Evolutionary conservation across 1,140 invertebrate genomes (phyloP).

Genomic region (Trinorchestia longiramus): DNA sequence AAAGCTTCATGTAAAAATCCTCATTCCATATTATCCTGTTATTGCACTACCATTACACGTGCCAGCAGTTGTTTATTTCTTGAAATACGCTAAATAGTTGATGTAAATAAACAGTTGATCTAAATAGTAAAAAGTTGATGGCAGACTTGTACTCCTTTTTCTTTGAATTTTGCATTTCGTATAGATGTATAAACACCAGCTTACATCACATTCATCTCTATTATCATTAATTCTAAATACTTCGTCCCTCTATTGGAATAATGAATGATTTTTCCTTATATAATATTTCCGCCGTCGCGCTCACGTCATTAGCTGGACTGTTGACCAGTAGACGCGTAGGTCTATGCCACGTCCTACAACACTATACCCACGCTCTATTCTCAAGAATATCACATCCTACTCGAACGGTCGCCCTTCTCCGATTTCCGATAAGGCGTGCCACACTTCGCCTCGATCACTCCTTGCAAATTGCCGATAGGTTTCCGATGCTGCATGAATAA

Average conservation of each 20-base stretch:
- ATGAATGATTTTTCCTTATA: neutral
- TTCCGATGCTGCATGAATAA: constrained; percentile 38
- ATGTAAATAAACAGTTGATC: no score
- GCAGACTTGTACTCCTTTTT: no score
- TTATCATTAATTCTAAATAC: neutral
- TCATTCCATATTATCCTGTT: neutral
- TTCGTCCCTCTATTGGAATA: neutral
- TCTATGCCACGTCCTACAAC: neutral
- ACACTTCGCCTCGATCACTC: constrained; percentile 16
- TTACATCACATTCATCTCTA: neutral
- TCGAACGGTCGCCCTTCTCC: neutral
- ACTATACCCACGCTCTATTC: neutral
- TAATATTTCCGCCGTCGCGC: neutral
- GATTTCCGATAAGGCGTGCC: constrained; percentile 24
- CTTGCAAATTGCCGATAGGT: constrained; percentile 20
- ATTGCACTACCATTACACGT: neutral
- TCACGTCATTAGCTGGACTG: neutral
- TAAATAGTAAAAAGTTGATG: no score
- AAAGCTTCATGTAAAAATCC: neutral
- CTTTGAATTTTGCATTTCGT: neutral
- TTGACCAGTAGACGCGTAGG: neutral
- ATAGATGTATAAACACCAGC: neutral
- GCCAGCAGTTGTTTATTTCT: no score
- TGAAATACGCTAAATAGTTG: no score
- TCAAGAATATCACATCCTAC: neutral